Conservation (phyloP, 2,797 vertebrate genomes). For the Karalla daura region DNA sequence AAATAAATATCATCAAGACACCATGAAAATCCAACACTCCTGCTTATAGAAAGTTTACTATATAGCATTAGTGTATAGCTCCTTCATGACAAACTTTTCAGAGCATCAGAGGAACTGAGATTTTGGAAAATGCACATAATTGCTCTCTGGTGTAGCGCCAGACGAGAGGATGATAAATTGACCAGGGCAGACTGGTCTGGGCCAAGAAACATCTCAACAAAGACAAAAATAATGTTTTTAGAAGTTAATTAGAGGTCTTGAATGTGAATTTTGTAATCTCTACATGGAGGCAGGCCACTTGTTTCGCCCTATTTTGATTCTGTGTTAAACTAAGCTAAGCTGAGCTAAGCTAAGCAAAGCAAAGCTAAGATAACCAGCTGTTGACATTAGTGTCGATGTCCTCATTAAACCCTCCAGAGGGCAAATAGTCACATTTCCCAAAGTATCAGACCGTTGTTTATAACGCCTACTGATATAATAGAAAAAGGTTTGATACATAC, state of each 20-base stretch:
- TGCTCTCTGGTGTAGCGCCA: no score
- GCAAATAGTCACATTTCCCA: not conserved
- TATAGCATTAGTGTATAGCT: slow-evolving; percentile 13
- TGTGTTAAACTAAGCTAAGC: no score
- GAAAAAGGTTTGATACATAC: slow-evolving; percentile 48
- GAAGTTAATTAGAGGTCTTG: not conserved
- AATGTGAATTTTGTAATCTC: not conserved
- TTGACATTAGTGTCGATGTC: not conserved
- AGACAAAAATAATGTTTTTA: not conserved
- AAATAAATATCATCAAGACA: slow-evolving; percentile 71
- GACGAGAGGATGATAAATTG: not conserved
- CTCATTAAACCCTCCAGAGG: not conserved
- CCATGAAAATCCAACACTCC: slow-evolving; percentile 26
- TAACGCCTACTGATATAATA: slow-evolving; percentile 32
- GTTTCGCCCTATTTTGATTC: not conserved
- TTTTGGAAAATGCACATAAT: slow-evolving; percentile 1
- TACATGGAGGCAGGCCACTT: not conserved
- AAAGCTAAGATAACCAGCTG: slow-evolving; percentile 2
- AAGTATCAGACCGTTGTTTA: slow-evolving; percentile 29
- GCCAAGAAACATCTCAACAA: not conserved
- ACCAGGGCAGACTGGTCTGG: no score
- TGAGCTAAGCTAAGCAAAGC: no score
- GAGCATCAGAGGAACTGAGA: not conserved
- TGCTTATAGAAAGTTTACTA: slow-evolving; percentile 33
- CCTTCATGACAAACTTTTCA: slow-evolving; percentile 8